These are phyloP conservation scores for Epiblema foenella DNA, from an alignment of 2,888 invertebrate species.

Conservation along the genomic window DNA sequence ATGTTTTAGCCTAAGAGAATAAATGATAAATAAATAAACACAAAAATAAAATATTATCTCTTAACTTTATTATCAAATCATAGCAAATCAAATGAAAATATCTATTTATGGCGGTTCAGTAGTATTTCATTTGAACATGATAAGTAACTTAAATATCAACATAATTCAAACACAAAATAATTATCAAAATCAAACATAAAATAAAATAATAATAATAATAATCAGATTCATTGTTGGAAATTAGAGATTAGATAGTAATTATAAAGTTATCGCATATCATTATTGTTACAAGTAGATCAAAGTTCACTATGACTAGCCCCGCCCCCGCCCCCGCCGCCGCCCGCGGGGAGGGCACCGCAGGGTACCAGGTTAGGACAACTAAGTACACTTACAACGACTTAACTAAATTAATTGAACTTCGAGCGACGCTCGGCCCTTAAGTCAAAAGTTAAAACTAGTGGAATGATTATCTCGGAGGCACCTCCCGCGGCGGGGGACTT, in stretches of 20 bases:
- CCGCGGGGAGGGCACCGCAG: conserved; percentile 48
- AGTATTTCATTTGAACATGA: conserved; percentile 45
- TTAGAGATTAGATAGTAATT: conserved; percentile 47
- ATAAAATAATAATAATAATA: conserved; percentile 51
- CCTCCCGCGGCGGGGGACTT: conserved; percentile 87
- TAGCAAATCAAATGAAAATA: conserved; percentile 47
- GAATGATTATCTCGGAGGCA: conserved; percentile 85
- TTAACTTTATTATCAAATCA: conserved; percentile 54
- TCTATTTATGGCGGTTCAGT: conserved; percentile 48
- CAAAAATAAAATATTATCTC: conserved; percentile 51
- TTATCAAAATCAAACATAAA: conserved; percentile 51
- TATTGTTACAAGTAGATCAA: conserved; percentile 43
- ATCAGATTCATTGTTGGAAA: conserved; percentile 61
- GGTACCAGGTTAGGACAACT: conserved; percentile 73
- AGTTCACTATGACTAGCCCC: conserved; percentile 71
- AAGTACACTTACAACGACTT: conserved; percentile 62
- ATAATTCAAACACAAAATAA: conserved; percentile 46
- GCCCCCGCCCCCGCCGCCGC: conserved; percentile 3
- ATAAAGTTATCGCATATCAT: conserved; percentile 44
- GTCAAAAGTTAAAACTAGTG: conserved; percentile 65
- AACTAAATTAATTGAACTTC: conserved; percentile 42
- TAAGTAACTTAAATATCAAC: conserved; percentile 43
- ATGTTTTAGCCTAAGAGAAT: conserved; percentile 3
- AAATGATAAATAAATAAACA: conserved; percentile 47
- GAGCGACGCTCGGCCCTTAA: conserved; percentile 29